phyloP scores from a whole-genome alignment of 2,888 invertebrate genomes.

The Baronia brevicornis region DNA sequence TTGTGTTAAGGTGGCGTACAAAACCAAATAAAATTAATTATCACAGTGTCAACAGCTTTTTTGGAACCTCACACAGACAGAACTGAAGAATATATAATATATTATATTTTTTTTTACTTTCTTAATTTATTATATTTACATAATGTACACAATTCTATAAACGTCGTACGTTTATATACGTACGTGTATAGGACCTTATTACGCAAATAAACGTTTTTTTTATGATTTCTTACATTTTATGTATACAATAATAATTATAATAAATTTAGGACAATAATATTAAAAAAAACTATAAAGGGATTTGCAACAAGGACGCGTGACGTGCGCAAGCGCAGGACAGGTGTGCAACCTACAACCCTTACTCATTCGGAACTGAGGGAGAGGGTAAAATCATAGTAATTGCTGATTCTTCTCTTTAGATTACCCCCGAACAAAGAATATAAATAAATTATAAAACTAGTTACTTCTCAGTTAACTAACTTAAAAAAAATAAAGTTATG shows the following conservation, averaged over 20 bases:
- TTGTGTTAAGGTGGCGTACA: too few relatives aligned
- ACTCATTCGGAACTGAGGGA: conserved; percentile 18
- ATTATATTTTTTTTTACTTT: too few relatives aligned
- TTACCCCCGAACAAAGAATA: not conserved
- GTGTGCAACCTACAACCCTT: conserved; percentile 27
- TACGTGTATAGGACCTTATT: not conserved
- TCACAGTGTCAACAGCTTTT: too few relatives aligned
- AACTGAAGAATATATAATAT: too few relatives aligned
- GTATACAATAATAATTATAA: conserved; percentile 15
- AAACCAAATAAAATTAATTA: too few relatives aligned
- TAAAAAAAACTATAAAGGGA: conserved; percentile 17
- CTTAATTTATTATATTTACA: too few relatives aligned
- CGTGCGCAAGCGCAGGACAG: conserved; percentile 24
- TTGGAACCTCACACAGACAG: too few relatives aligned
- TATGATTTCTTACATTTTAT: conserved; percentile 3
- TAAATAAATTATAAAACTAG: not conserved
- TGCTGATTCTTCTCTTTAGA: too few relatives aligned
- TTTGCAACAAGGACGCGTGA: conserved; percentile 22
- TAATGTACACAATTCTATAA: too few relatives aligned
- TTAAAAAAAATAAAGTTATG: too few relatives aligned
- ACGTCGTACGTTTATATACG: too few relatives aligned
- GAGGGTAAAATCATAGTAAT: conserved; percentile 15
- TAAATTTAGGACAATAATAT: conserved; percentile 8
- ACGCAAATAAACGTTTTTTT: not conserved
- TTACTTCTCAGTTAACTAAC: too few relatives aligned